Evolutionary conservation across 2,888 invertebrate genomes (phyloP).

Genomic region (Melipona bicolor): DNA sequence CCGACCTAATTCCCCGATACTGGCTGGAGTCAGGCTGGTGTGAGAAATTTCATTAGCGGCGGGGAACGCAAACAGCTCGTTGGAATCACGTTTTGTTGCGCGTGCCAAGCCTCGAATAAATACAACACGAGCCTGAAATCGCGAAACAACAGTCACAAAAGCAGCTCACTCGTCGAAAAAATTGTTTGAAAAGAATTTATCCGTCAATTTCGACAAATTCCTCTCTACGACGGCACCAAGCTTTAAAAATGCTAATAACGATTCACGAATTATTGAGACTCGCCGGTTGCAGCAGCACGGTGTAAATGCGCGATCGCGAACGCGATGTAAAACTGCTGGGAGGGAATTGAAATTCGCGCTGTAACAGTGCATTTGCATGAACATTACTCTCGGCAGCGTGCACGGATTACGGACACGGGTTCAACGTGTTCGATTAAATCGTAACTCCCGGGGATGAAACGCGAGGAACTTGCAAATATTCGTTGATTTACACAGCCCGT

Average conservation of each 20-base stretch:
- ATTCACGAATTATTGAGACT: too few species aligned
- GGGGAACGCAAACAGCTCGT: conserved; percentile 15
- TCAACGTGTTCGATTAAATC: conserved; percentile 45
- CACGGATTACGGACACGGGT: conserved; percentile 2
- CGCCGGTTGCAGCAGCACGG: too few species aligned
- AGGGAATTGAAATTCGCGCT: background rate
- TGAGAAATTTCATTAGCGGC: conserved; percentile 45
- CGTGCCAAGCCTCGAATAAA: too few species aligned
- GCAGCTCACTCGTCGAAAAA: too few species aligned
- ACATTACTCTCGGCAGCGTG: background rate
- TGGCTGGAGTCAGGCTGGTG: conserved; percentile 20
- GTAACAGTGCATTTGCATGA: conserved; percentile 8
- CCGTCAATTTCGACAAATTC: too few species aligned
- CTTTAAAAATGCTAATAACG: too few species aligned
- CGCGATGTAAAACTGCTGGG: too few species aligned
- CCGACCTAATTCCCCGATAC: conserved; percentile 35
- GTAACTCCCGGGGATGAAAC: conserved; percentile 26
- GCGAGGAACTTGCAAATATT: conserved; percentile 21
- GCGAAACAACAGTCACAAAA: too few species aligned
- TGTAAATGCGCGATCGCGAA: too few species aligned
- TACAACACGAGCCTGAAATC: too few species aligned
- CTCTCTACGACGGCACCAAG: too few species aligned
- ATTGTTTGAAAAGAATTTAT: too few species aligned
- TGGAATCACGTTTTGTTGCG: background rate
- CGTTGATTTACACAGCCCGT: conserved; percentile 24